Percentiles rank a stretch among this genome's conserved stretches.
phyloP scores from a whole-genome alignment of 1,140 invertebrate species.

The Antheraea pernyi region DNA sequence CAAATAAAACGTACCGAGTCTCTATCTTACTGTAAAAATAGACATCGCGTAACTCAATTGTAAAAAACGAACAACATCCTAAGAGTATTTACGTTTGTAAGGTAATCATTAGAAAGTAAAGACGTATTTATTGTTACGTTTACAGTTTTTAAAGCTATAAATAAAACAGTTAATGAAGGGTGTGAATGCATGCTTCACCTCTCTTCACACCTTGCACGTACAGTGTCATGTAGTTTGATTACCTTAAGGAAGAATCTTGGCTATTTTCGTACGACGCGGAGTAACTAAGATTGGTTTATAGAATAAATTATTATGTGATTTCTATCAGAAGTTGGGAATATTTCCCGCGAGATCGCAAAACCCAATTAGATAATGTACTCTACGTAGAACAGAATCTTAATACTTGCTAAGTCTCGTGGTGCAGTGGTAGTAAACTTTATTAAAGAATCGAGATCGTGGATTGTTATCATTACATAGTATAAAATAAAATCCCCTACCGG shows the following conservation, averaged over 20 bases:
- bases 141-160: conserved; percentile 42
- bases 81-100: conserved; percentile 21
- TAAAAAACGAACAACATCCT: conserved; percentile 12
- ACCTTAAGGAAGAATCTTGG: conserved; percentile 40
- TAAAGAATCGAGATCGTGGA: too few relatives aligned
- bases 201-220: conserved; percentile 67
- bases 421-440: too few relatives aligned
- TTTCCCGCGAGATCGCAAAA: neutral
- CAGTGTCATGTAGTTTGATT: conserved; percentile 65
- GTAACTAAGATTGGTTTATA: neutral
- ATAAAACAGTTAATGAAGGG: conserved; percentile 61
- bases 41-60: neutral
- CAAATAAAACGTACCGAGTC: neutral
- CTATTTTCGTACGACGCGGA: conserved; percentile 50
- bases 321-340: neutral
- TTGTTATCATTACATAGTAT: too few relatives aligned
- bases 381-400: neutral
- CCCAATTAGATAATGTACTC: neutral
- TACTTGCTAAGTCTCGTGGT: too few relatives aligned
- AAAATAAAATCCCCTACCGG: too few relatives aligned
- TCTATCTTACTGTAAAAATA: neutral
- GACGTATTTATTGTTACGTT: conserved; percentile 55
- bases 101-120: conserved; percentile 47
- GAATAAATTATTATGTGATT: neutral
- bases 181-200: conserved; percentile 51